These are phyloP conservation scores for Serrognathus titanus DNA, from an alignment of 2,888 invertebrate species.

Conservation along the genomic window DNA sequence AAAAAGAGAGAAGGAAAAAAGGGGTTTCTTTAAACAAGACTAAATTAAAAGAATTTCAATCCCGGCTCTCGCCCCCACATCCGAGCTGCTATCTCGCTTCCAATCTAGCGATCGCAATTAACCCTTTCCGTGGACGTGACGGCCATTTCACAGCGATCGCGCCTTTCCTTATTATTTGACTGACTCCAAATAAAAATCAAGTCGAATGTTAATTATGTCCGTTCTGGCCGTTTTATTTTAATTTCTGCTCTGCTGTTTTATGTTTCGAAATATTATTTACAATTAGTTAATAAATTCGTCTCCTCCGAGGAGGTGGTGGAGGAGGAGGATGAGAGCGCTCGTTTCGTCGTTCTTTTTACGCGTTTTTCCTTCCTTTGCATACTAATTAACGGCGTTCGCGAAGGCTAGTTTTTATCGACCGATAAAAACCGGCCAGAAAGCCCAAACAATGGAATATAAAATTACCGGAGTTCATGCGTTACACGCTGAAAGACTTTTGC, in stretches of 20 bases:
- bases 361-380: no score
- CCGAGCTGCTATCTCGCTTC: neutral
- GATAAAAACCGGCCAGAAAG: no score
- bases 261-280: neutral
- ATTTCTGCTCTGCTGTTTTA: neutral
- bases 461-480: no score
- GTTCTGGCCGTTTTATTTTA: neutral
- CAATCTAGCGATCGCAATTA: constrained; percentile 3
- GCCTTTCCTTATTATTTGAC: constrained; percentile 2
- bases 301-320: neutral
- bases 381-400: no score
- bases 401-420: no score
- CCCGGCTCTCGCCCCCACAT: constrained; percentile 21
- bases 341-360: neutral
- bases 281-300: constrained; percentile 1
- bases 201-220: constrained; percentile 3
- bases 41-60: constrained; percentile 48
- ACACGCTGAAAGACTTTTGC: no score
- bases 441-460: no score
- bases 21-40: constrained; percentile 46
- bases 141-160: neutral
- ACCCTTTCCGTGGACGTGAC: constrained; percentile 7
- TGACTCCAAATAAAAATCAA: constrained; percentile 3
- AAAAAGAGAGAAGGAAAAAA: constrained; percentile 34
- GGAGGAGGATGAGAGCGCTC: neutral